Evolutionary conservation across 2,797 vertebrate species (phyloP), one percentile per base, ranked within the genome.

Genomic region (Sciurus vulgaris): DNA sequence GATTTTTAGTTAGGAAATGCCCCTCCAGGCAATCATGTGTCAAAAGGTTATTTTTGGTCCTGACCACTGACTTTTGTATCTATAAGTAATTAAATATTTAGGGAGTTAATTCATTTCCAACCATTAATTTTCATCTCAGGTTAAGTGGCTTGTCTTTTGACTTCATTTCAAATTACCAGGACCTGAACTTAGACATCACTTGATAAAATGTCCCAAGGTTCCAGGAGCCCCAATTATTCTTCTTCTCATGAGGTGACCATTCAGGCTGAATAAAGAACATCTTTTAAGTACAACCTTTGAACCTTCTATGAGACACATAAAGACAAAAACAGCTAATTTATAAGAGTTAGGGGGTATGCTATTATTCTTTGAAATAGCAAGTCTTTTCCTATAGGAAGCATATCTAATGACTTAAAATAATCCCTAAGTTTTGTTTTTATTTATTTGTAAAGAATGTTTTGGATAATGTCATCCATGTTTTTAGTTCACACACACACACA

Each of bases 51-150:
- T 33, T 49, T 89, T 93, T 38, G 61, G 87, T 95, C 51, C 49
- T 93, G 84, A 92, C 91, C 84, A 83, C 49, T 95, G 94, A 93
- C 84, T 96, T 96, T 97, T 89, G 93, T 95, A 97, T 95, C 89
- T 97, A 49, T 97, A 93, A 94, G 65, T 93, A 97, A 98, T 98
- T 98, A 98, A 91, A 97, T 82, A 98, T 98, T 97, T 97, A 97
- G 47, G 54, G 65, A 98, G 94, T 92, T 95, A 97, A 97, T 90
- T 98, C 94, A 97, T 98, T 97, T 97, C 73, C 70, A 97, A 91
- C 96, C 97, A 97, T 94, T 97, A 96, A 98, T 98, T 98, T 98
- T 91, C 97, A 98, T 98, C 44, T 95, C 89, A 98, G 96, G 96
- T 98, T 97, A 96, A 96, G 82, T 97, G 96, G 92, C 97, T 98